Percentiles rank a stretch among this genome's conserved stretches.
These are phyloP conservation scores for Actias luna DNA, from an alignment of 2,888 invertebrate species.

Conservation along the genomic window DNA sequence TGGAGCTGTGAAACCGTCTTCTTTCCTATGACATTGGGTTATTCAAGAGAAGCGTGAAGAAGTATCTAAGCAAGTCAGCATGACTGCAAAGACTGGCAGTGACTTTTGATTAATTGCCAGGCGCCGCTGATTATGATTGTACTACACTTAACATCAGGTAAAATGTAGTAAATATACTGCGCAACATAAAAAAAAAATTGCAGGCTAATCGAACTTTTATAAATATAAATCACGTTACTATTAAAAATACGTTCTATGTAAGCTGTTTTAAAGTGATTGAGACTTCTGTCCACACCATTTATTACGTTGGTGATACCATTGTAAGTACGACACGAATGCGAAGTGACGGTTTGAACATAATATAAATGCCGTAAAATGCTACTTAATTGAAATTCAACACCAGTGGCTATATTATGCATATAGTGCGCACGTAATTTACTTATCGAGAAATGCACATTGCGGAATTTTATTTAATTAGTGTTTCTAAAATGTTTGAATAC, in stretches of 20 bases:
- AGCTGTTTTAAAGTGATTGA: neutral
- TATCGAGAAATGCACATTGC: neutral
- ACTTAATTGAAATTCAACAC: slow-evolving; percentile 9
- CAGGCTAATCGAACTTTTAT: no score
- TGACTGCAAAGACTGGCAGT: no score
- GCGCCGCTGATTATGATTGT: no score
- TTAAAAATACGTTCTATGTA: neutral
- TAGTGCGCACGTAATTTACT: slow-evolving; percentile 6
- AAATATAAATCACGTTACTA: neutral
- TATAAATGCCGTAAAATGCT: neutral
- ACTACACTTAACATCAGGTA: no score
- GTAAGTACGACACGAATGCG: neutral
- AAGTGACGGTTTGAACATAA: neutral
- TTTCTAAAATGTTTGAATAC: neutral
- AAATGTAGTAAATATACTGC: no score
- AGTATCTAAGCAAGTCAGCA: no score
- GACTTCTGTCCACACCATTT: slow-evolving; percentile 24
- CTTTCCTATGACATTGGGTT: no score
- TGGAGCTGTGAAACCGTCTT: no score
- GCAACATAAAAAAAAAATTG: no score
- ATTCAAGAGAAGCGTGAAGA: no score
- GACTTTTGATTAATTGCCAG: no score
- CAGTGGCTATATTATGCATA: neutral
- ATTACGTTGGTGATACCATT: slow-evolving; percentile 8
- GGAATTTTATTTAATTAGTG: neutral